A percentile compares a stretch with the other conserved stretches of the same genome.
Evolutionary conservation across 1,140 invertebrate species (phyloP).

Genomic region (Aplysia californica): DNA sequence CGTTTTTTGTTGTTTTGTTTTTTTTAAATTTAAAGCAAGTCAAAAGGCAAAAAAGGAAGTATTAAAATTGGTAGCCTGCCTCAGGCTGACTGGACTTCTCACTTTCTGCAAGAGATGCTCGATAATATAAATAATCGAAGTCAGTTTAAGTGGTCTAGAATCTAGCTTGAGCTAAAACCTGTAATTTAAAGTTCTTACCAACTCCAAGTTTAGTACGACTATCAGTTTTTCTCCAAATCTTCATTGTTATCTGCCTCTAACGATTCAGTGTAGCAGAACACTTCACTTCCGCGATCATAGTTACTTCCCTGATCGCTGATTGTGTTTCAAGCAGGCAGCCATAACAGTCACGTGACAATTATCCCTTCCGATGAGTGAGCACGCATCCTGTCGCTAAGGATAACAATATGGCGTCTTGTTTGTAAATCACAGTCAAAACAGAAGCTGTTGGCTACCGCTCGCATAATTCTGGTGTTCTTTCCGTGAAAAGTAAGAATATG

Average conservation of each 20-base stretch:
- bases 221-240: slow-evolving; percentile 47
- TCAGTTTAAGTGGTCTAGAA: neutral
- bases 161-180: neutral
- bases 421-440: too few relatives aligned
- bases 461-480: too few relatives aligned
- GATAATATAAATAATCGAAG: neutral
- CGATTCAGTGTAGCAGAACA: too few relatives aligned
- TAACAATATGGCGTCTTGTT: slow-evolving; percentile 18
- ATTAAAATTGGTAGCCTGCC: neutral
- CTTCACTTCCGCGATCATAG: too few relatives aligned
- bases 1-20: neutral
- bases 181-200: slow-evolving; percentile 36
- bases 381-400: slow-evolving; percentile 25
- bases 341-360: slow-evolving; percentile 44
- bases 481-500: too few relatives aligned
- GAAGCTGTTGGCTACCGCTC: too few relatives aligned
- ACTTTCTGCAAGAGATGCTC: neutral
- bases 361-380: slow-evolving; percentile 40
- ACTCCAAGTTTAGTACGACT: slow-evolving; percentile 49
- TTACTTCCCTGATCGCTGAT: too few relatives aligned
- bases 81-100: neutral
- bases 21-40: neutral
- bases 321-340: slow-evolving; percentile 39
- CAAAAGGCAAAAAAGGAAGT: neutral
- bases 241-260: too few relatives aligned